A percentile compares a stretch with the other conserved stretches of the same genome.
Evolutionary conservation across 1,140 invertebrate species (phyloP).

Genomic region (Frieseomelitta varia): DNA sequence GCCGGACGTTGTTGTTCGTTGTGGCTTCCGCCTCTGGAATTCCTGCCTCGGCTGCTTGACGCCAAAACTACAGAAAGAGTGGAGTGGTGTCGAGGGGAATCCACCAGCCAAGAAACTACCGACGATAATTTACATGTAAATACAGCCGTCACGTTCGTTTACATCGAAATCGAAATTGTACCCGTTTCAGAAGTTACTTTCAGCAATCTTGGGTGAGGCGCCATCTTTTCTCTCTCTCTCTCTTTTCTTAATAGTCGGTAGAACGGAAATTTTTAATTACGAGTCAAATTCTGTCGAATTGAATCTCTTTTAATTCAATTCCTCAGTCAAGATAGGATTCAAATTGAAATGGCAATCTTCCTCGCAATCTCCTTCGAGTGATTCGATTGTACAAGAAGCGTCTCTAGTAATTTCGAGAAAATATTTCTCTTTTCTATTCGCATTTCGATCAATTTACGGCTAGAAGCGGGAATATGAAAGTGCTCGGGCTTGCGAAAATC

Average conservation of each 20-base stretch:
- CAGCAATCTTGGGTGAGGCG: neutral
- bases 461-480: no score
- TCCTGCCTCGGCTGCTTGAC: neutral
- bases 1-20: neutral
- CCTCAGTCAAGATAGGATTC: neutral
- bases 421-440: no score
- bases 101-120: neutral
- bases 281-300: neutral
- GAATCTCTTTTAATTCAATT: neutral
- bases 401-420: neutral
- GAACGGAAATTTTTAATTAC: neutral
- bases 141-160: constrained; percentile 41
- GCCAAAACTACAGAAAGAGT: constrained; percentile 14
- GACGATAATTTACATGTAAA: constrained; percentile 43
- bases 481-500: no score
- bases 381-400: neutral
- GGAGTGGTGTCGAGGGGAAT: neutral
- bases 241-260: neutral
- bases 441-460: no score
- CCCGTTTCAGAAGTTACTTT: neutral
- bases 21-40: neutral
- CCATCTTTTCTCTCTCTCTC: neutral
- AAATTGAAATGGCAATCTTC: neutral
- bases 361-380: neutral
- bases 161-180: constrained; percentile 34